phyloP scores from a whole-genome alignment of 2,113 vertebrate species.

The Dicerorhinus sumatrensis region DNA sequence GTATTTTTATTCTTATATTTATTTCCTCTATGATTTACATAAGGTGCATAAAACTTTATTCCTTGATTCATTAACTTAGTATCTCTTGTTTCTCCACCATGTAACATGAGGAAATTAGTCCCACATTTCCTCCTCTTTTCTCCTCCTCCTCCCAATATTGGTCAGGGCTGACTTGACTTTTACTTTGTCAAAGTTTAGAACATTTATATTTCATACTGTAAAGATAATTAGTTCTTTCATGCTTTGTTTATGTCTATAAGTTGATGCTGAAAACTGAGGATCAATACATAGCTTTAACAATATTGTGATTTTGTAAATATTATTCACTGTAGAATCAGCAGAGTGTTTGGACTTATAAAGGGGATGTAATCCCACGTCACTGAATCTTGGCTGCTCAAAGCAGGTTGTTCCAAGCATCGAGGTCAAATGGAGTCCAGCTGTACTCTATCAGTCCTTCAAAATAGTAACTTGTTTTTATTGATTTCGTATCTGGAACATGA shows the following conservation, averaged over 20 bases:
- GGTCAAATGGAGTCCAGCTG: neutral
- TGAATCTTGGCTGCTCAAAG: neutral
- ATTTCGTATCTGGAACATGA: neutral
- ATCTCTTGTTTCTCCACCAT: neutral
- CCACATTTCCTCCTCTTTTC: too few relatives aligned
- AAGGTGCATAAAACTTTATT: neutral
- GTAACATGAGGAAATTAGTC: neutral
- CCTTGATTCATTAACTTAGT: conserved; percentile 1
- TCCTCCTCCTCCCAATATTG: neutral
- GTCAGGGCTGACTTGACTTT: neutral
- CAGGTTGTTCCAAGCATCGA: neutral
- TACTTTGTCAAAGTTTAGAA: conserved; percentile 23
- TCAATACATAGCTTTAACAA: neutral
- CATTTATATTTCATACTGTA: neutral
- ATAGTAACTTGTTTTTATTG: neutral
- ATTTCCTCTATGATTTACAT: conserved; percentile 40
- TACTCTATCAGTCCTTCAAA: neutral
- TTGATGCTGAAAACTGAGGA: conserved; percentile 30
- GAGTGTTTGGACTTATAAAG: neutral
- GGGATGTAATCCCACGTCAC: neutral
- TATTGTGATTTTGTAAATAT: neutral
- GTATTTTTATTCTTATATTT: conserved; percentile 55
- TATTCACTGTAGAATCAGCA: neutral
- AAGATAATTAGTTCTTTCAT: neutral
- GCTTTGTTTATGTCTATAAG: neutral